phyloP scores from a whole-genome alignment of 92 coral and sea anemone genomes.

The Bergia sp. region DNA sequence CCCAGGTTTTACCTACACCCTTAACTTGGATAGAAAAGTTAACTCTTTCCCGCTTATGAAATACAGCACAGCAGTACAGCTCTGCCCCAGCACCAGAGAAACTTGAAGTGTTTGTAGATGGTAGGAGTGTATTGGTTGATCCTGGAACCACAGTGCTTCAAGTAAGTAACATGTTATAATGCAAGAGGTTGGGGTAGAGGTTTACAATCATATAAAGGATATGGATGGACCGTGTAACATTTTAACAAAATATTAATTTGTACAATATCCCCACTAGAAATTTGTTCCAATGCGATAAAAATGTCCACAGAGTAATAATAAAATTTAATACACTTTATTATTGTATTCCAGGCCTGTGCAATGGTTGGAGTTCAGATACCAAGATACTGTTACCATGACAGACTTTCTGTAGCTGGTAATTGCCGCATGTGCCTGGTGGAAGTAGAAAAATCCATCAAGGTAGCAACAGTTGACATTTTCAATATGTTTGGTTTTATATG shows the following conservation, averaged over 20 bases:
- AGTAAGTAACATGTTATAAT: constrained; percentile 49
- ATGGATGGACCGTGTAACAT: neutral
- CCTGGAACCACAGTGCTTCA: constrained; percentile 96
- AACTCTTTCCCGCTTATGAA: neutral
- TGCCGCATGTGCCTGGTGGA: constrained; percentile 99
- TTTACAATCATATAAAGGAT: neutral
- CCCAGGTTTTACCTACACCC: too few relatives aligned
- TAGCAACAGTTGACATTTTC: neutral
- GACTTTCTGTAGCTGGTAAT: constrained; percentile 97
- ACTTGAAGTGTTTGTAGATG: constrained; percentile 98
- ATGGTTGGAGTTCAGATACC: constrained; percentile 98
- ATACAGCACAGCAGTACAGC: constrained; percentile 76
- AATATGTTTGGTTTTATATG: too few relatives aligned
- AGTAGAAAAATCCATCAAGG: constrained; percentile 96
- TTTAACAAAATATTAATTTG: neutral
- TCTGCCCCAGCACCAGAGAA: constrained; percentile 90
- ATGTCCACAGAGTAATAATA: neutral
- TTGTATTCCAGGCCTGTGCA: constrained; percentile 89
- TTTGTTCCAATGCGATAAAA: too few relatives aligned
- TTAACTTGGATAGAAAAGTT: neutral
- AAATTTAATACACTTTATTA: neutral
- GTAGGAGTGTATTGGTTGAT: constrained; percentile 89
- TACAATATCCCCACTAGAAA: neutral
- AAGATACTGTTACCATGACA: constrained; percentile 97
- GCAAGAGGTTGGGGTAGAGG: too few relatives aligned